These are phyloP conservation scores for Himalopsyche anomala DNA, from an alignment of 2,888 invertebrate species.

Conservation along the genomic window DNA sequence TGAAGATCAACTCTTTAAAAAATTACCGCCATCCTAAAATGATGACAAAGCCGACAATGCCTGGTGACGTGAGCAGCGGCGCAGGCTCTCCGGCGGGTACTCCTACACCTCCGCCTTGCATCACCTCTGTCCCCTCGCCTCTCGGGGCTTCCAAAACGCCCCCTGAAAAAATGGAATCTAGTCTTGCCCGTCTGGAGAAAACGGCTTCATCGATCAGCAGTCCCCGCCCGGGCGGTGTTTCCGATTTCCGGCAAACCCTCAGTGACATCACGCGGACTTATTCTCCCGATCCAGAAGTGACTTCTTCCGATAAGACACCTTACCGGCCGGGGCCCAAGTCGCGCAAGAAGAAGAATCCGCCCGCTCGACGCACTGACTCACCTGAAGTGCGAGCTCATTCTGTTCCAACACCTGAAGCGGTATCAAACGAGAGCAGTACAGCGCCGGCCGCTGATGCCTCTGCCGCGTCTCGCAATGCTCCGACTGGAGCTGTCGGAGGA, in stretches of 20 bases:
- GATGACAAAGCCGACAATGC: conserved; percentile 54
- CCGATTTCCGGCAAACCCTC: conserved; percentile 74
- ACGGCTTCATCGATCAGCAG: conserved; percentile 71
- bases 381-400: conserved; percentile 46
- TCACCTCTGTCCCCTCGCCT: background rate
- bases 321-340: conserved; percentile 69
- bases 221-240: conserved; percentile 74
- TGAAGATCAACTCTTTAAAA: conserved; percentile 74
- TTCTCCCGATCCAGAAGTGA: conserved; percentile 71
- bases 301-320: conserved; percentile 41
- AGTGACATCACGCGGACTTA: conserved; percentile 77
- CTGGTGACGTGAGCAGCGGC: conserved; percentile 1
- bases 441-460: background rate
- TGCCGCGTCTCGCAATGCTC: background rate
- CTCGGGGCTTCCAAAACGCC: conserved; percentile 8
- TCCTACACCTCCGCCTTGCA: conserved; percentile 68
- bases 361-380: conserved; percentile 31
- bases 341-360: conserved; percentile 70
- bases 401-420: conserved; percentile 46
- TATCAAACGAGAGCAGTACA: background rate
- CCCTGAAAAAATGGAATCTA: conserved; percentile 69
- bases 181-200: conserved; percentile 73
- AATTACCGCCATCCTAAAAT: conserved; percentile 75
- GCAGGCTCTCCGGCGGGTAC: conserved; percentile 66
- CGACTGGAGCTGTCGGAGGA: background rate